Percentiles rank a stretch among this genome's conserved stretches.
Evolutionary conservation across 2,113 vertebrate genomes (phyloP).

Genomic region (Reinhardtius hippoglossoides): DNA sequence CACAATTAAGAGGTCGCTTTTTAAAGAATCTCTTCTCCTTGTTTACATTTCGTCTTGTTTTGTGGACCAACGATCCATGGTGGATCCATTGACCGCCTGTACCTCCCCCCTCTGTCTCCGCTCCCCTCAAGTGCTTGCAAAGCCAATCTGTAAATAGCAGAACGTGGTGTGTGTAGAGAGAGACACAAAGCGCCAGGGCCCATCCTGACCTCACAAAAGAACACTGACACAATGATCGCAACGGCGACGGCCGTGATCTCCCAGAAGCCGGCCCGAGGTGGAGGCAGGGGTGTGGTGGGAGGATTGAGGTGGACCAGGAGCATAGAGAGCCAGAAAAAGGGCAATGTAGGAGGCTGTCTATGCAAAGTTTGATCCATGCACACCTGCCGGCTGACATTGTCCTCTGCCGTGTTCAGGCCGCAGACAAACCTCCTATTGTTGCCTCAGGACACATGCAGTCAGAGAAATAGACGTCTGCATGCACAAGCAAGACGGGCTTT

Average conservation of each 20-base stretch:
- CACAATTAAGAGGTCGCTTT: conserved; percentile 56
- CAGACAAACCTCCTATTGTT: conserved; percentile 83
- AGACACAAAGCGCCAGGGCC: conserved; percentile 54
- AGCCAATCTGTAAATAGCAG: conserved; percentile 78
- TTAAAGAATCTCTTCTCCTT: conserved; percentile 54
- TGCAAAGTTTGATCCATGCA: conserved; percentile 81
- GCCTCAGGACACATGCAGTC: conserved; percentile 30
- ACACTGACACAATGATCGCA: conserved; percentile 69
- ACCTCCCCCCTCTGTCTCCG: conserved; percentile 49
- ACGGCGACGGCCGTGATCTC: conserved; percentile 44
- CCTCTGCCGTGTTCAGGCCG: conserved; percentile 53
- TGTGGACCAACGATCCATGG: conserved; percentile 69
- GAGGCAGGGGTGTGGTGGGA: conserved; percentile 13
- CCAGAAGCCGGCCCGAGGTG: conserved; percentile 45
- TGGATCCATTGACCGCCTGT: conserved; percentile 59
- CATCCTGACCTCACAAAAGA: conserved; percentile 72
- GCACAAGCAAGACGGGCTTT: conserved; percentile 71
- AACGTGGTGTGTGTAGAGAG: conserved; percentile 56
- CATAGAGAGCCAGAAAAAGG: conserved; percentile 40
- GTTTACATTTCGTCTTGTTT: conserved; percentile 75
- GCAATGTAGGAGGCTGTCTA: conserved; percentile 71
- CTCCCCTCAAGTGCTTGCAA: conserved; percentile 61
- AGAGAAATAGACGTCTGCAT: conserved; percentile 62
- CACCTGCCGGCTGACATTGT: conserved; percentile 82
- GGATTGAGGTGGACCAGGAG: conserved; percentile 46